A percentile compares a stretch with the other conserved stretches of the same genome.
Conservation (phyloP, 2,888 invertebrate species). For the Leptinotarsa tumamoca region DNA sequence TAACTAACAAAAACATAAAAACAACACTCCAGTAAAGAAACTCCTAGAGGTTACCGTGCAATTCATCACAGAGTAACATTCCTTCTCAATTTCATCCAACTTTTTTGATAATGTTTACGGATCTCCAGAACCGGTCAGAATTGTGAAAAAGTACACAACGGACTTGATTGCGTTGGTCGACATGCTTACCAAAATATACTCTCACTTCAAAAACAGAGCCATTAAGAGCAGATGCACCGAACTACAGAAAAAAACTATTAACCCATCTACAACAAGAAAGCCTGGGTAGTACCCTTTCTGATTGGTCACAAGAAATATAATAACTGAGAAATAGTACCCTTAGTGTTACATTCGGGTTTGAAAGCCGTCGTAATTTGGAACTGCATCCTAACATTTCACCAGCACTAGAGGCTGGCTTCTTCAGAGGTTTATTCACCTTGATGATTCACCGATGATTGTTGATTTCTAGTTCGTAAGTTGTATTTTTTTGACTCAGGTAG, state of each 20-base stretch:
- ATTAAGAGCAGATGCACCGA: not conserved
- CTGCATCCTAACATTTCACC: no score
- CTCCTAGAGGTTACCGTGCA: not conserved
- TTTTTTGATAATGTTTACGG: not conserved
- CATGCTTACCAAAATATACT: conserved; percentile 1
- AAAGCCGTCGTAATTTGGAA: no score
- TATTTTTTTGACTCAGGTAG: no score
- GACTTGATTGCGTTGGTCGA: not conserved
- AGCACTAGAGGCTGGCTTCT: no score
- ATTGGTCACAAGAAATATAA: not conserved
- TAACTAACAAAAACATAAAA: not conserved
- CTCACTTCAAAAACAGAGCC: not conserved
- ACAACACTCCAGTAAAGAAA: not conserved
- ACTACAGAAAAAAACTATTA: not conserved
- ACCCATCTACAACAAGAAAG: not conserved
- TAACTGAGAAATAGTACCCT: no score
- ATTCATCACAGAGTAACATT: not conserved
- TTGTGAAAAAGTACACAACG: not conserved
- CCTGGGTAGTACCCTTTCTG: not conserved
- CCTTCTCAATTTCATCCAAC: not conserved
- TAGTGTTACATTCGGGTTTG: no score
- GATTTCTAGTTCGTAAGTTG: no score
- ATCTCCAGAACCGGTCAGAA: not conserved
- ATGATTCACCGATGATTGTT: no score
- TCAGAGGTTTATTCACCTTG: no score